Base-by-base conservation (phyloP, 2,797 vertebrate species). In the Myoxocephalus aenaeus region DNA sequence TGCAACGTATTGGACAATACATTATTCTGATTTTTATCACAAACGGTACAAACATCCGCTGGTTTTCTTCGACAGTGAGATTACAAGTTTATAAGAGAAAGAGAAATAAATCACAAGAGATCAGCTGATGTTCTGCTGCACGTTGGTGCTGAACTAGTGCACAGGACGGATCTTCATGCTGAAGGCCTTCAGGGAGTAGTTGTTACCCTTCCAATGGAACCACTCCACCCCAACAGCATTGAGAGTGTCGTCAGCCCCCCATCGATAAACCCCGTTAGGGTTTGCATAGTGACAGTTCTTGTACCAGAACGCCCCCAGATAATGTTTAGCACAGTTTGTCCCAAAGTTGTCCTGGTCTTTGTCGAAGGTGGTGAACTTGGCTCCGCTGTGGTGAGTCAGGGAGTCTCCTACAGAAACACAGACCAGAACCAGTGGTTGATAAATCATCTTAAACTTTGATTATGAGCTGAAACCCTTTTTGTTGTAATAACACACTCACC, bases 171-270 rank as follows among this genome's bases (percentile, higher is more conserved):
- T 22, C 58, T 38, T 57, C 56, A 58, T 58, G 56, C 27, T 58
- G 56, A 58, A 18, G 29, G 34, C 13, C n/a, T 40, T 38, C 58
- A 61, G 58, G 34, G 20, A 22, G 58, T 38, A 22, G 36, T 61
- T 0, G 7, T 0, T 0, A 17, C 36, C n/a, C 3, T 61, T 40
- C 58, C 36, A 62, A 7, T 0, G 0, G 2, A 0, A 0, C 59
- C 59, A 40, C 0, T 1, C 0, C n/a, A 62, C 36, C 15, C n/a
- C 36, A 25, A 5, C 0, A 22, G 1, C 1, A 0, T 7, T 14
- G 0, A 38, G 6, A 61, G 34, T 22, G 12, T 0, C 0, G 7
- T 61, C 20, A 56, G 20, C 12, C 58, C 58, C 58, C 58, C 34
- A 61, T 2, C 1, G 3, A 61, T 61, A 61, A 2, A 61, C 10